These are phyloP conservation scores for Siphlonurus alternatus DNA, from an alignment of 2,888 invertebrate species.

Conservation along the genomic window DNA sequence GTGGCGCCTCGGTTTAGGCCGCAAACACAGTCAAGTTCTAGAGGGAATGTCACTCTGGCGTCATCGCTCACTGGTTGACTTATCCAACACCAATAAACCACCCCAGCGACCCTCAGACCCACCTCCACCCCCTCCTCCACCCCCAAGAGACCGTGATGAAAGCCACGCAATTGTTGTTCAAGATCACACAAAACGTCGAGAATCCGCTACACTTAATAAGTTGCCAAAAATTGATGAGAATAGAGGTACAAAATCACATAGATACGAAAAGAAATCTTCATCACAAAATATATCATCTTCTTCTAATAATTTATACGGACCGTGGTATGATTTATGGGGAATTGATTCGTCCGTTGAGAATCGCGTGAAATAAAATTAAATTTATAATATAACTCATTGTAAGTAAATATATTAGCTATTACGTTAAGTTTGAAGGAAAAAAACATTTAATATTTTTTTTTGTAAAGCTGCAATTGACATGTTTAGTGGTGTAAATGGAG, in stretches of 20 bases:
- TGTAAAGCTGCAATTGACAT: constrained; percentile 24
- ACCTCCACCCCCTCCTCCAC: constrained; percentile 8
- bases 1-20: constrained; percentile 42
- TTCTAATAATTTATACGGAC: constrained; percentile 44
- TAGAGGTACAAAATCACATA: constrained; percentile 18
- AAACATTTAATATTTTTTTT: not conserved
- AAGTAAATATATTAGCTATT: not conserved
- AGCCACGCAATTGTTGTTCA: not conserved
- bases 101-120: constrained; percentile 6
- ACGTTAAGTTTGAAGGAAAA: not conserved
- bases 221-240: constrained; percentile 11
- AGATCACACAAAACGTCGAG: not conserved
- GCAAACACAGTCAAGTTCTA: constrained; percentile 53
- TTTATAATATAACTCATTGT: not conserved
- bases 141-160: not conserved
- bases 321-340: constrained; percentile 81
- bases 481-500: not conserved
- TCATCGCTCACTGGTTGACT: constrained; percentile 1
- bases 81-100: constrained; percentile 2
- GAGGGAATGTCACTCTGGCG: constrained; percentile 53
- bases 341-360: constrained; percentile 42
- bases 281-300: constrained; percentile 20
- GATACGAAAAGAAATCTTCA: constrained; percentile 20
- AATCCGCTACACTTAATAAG: not conserved
- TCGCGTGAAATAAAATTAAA: not conserved